Evolutionary conservation across 2,797 vertebrate species (phyloP).

Genomic region (Periophthalmus magnuspinnatus): DNA sequence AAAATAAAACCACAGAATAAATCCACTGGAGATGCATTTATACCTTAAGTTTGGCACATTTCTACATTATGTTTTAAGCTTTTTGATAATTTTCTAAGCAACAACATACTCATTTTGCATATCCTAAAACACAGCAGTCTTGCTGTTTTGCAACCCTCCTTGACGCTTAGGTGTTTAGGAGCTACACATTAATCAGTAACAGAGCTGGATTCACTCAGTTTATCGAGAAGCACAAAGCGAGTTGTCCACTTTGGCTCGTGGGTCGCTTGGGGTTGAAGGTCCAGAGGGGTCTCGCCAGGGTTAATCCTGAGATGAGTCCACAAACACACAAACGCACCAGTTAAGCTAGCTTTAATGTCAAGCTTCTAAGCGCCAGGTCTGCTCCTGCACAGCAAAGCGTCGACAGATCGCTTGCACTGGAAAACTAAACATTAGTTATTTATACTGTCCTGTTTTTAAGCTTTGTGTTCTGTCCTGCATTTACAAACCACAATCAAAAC

Average conservation of each 20-base stretch:
- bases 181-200: background rate
- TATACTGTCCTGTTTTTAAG: background rate
- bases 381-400: background rate
- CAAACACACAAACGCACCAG: slow-evolving; percentile 10
- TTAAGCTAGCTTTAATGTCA: slow-evolving; percentile 46
- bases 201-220: background rate
- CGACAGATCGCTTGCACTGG: background rate
- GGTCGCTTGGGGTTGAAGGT: slow-evolving; percentile 26
- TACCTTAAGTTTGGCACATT: too few relatives aligned
- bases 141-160: too few relatives aligned
- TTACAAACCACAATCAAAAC: background rate
- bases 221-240: slow-evolving; percentile 8
- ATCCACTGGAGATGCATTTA: too few relatives aligned
- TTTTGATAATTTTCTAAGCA: too few relatives aligned
- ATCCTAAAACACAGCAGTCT: too few relatives aligned
- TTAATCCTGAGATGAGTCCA: slow-evolving; percentile 61
- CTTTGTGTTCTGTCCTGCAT: background rate
- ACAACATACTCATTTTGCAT: too few relatives aligned
- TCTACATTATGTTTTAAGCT: too few relatives aligned
- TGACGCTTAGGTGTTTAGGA: too few relatives aligned
- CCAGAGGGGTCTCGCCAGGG: slow-evolving; percentile 41
- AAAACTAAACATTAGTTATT: background rate
- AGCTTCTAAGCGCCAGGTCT: slow-evolving; percentile 14
- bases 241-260: slow-evolving; percentile 29
- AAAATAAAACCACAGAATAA: too few relatives aligned